Percentiles rank a stretch among this genome's conserved stretches.
phyloP scores from a whole-genome alignment of 2,113 vertebrate species.

The Hemicordylus capensis region DNA sequence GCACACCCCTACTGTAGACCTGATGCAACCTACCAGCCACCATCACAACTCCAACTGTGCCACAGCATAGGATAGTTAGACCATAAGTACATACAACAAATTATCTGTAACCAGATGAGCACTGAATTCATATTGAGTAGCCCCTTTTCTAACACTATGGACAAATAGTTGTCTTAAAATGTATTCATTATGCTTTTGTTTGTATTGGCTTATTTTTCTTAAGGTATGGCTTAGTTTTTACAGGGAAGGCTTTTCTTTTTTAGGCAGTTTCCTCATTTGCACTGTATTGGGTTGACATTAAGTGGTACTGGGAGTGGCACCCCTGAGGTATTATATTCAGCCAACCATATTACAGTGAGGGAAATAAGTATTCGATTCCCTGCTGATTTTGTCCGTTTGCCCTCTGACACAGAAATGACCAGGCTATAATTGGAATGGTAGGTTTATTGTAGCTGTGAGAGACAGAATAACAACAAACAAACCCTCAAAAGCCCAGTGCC shows the following conservation, averaged over 20 bases:
- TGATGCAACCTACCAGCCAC: too few species aligned
- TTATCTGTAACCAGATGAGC: not conserved
- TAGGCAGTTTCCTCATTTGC: slow-evolving; percentile 38
- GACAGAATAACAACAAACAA: too few species aligned
- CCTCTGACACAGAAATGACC: too few species aligned
- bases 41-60: too few species aligned
- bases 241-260: slow-evolving; percentile 26
- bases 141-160: not conserved
- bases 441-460: too few species aligned
- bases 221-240: slow-evolving; percentile 4
- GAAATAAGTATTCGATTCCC: too few species aligned
- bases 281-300: slow-evolving; percentile 40
- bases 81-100: not conserved
- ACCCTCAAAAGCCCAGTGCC: too few species aligned
- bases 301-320: slow-evolving; percentile 33
- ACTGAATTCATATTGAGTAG: not conserved
- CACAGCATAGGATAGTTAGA: too few species aligned
- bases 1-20: too few species aligned
- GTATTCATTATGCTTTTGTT: not conserved
- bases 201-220: not conserved
- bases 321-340: slow-evolving; percentile 30
- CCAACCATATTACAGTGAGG: too few species aligned
- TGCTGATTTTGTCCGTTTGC: too few species aligned
- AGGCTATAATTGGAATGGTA: too few species aligned
- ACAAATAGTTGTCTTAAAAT: not conserved